Evolutionary conservation across 2,113 vertebrate genomes (phyloP), one percentile per base, ranked within the genome.

Genomic region (Proterorhinus semilunaris): DNA sequence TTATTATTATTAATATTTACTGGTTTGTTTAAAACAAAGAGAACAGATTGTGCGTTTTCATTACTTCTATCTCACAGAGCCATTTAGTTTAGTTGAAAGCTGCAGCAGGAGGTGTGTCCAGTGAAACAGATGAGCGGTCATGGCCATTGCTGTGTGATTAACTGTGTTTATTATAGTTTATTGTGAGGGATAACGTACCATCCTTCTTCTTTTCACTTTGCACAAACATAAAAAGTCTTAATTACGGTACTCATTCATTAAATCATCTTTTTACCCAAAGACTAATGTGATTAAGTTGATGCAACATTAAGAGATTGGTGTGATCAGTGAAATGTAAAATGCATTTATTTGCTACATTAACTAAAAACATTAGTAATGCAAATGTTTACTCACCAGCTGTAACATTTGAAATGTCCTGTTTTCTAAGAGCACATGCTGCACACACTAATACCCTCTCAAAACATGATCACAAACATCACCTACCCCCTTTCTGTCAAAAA

Each of bases 51-150:
- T 36, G 27, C 4, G 3, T 36, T 36, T 36, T 36, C 27, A 36
- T 36, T 36, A 36, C 27, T 36, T 36, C 54, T 76, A 64, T 16
- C 65, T 80, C 58, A 44, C 42, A 50, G 62, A 84, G 65, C 49
- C 62, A 49, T 66, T 67, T 72, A 68, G 68, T 71, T 76, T 81
- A 68, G 63, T 63, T 57, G 80, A 62, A 58, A 76, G 75, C 52
- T 69, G 63, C 76, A 69, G 65, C 67, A 55, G 46, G 65, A 68
- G 82, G 82, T 78, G 65, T 71, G 70, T 84, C 69, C 75, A 68
- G 21, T 82, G 84, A 84, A 80, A 90, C 75, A 79, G 72, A 89
- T 90, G 78, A 75, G 44, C 49, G 82, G 83, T 83, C 83, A 69
- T 80, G 80, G 76, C 69, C 64, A 71, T 68, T 77, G 61, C 62